phyloP scores from a whole-genome alignment of 2,113 vertebrate species.

The Orientallactaga bullata region DNA sequence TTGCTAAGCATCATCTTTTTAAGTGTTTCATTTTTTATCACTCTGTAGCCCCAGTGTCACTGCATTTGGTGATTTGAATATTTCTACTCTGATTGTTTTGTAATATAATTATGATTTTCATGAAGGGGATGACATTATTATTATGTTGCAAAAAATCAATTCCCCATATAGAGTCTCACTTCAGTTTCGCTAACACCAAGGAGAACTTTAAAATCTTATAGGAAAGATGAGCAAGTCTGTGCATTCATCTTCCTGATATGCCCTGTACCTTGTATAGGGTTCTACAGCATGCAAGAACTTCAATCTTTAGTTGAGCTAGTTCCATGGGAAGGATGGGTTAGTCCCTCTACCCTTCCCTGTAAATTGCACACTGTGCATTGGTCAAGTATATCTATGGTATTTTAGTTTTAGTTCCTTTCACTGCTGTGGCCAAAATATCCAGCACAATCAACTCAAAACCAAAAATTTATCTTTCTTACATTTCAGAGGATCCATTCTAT shows the following conservation, averaged over 20 bases:
- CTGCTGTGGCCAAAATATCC: background rate
- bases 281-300: background rate
- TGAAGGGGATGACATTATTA: background rate
- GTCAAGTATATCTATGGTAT: background rate
- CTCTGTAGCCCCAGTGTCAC: background rate
- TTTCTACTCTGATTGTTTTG: constrained; percentile 36
- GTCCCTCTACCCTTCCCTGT: background rate
- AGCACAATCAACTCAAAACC: background rate
- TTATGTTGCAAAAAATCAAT: background rate
- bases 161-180: background rate
- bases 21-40: background rate
- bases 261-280: background rate
- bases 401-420: background rate
- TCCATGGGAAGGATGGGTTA: background rate
- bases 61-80: background rate
- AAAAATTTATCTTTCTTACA: background rate
- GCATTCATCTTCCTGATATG: background rate
- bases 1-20: background rate
- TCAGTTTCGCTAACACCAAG: background rate
- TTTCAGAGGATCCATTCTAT: background rate
- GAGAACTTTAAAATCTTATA: background rate
- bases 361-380: background rate
- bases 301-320: background rate
- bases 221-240: background rate
- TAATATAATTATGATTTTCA: background rate